Evolutionary conservation across 2,888 invertebrate genomes (phyloP), one percentile per base, ranked within the genome.

Genomic region (Griposia aprilina): DNA sequence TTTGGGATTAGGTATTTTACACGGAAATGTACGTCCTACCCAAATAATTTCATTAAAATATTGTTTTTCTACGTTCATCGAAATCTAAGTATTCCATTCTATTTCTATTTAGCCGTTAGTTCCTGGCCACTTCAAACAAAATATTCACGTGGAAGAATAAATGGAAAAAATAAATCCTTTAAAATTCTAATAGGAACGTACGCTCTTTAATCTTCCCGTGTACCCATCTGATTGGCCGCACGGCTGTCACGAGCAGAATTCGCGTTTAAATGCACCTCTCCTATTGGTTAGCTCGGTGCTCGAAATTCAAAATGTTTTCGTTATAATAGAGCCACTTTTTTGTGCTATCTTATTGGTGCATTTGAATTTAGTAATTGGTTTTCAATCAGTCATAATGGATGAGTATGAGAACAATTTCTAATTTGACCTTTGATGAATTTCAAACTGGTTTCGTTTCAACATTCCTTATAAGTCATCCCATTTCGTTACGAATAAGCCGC

Each of bases 201-300:
- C 88, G 85, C 89, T 90, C 89, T 95, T 93, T 95, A 95, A 96
- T 95, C 95, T 95, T 92, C 91, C 89, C 90, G 86, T 85, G 88
- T 90, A 91, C 92, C 92, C 92, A 96, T 96, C 96, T 95, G 95
- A 96, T 96, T 96, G 95, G 96, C 91, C 91, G 91, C 92, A 90
- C 91, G 90, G 93, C 95, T 96, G 96, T 96, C 96, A 96, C 90
- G 91, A 92, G 91, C 96, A 96, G 95, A 93, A 92, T 91, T 92
- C 92, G 91, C 91, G 94, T 95, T 94, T 94, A 94, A 94, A 95
- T 95, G 94, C 94, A 94, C 91, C 92, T 91, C 92, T 91, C 91
- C 91, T 93, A 95, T 95, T 95, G 95, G 95, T 86, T 89, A 86
- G 87, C 85, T 88, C 88, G 68, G 68, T 80, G 90, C 93, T 94